Base-by-base conservation (phyloP, 2,113 vertebrate species). In the Brachypodius melanocephalos region DNA sequence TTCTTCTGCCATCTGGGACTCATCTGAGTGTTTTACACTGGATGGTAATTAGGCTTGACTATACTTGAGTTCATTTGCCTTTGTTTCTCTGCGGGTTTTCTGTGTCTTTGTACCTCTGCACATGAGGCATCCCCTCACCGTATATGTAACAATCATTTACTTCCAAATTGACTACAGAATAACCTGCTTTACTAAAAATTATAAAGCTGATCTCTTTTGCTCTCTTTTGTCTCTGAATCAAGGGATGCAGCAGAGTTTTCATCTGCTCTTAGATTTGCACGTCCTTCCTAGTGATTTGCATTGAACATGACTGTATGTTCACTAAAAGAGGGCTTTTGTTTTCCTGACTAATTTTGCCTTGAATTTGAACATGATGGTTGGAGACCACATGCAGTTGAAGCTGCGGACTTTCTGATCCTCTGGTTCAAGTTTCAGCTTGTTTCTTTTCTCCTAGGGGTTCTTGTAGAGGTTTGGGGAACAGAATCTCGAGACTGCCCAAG, bases 91-190 rank as follows among this genome's bases (percentile, higher is more conserved):
- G 28, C 2, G 1, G 0, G 0, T 4, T 46, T 82, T 57, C n/a
- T 25, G 10, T 49, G 28, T 17, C 18, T 79, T 76, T 85, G 12
- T 79, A 57, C 4, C 8, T 73, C 43, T 86, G 17, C 28, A 34
- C 3, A 4, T 5, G 32, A 79, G 29, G 12, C 8, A 46, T 7
- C 2, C 17, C 6, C 17, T 68, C 28, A n/a, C 5, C 0, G 0
- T 11, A 2, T 14, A 17, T 18, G 10, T 26, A 85, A 49, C 13
- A 75, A 73, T 29, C 4, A 45, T 59, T 85, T 28, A 26, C 45
- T 80, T 90, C 9, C 67, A n/a, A 48, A 66, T 7, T 42, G 15
- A 32, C 16, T 2, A 1, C 28, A 83, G 32, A 58, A 40, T n/a
- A 89, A 45, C 42, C 66, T 36, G 7, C 36, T 81, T 59, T 34